Conservation (phyloP, 2,797 vertebrate genomes). For the Spea hammondii region DNA sequence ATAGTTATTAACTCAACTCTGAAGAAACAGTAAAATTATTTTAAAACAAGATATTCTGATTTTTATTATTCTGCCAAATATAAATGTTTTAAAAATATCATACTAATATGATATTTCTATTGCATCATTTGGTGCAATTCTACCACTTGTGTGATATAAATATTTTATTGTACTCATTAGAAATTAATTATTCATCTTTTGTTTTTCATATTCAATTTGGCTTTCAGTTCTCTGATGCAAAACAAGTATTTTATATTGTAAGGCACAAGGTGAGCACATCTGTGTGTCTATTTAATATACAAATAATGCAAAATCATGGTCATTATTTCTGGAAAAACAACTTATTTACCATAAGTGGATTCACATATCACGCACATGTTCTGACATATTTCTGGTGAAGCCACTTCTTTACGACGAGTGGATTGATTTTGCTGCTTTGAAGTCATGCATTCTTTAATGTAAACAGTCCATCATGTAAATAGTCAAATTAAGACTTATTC, state of each 20-base stretch:
- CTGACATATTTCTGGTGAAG: too few species aligned
- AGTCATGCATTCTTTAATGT: too few species aligned
- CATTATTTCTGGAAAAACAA: neutral
- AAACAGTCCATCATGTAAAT: too few species aligned
- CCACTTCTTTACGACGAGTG: too few species aligned
- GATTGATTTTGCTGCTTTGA: too few species aligned
- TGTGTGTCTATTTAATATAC: neutral
- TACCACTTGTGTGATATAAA: slow-evolving; percentile 16
- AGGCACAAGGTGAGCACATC: neutral
- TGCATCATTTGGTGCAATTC: neutral
- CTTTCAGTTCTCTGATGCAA: slow-evolving; percentile 8
- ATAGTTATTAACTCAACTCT: too few species aligned
- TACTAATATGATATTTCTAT: slow-evolving; percentile 5
- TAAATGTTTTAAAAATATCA: neutral
- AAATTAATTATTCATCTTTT: slow-evolving; percentile 34
- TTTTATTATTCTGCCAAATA: neutral
- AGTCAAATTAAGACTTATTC: too few species aligned
- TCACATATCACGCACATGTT: too few species aligned
- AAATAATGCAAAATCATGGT: neutral
- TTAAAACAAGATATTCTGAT: neutral
- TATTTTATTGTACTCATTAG: slow-evolving; percentile 24
- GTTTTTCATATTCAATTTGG: slow-evolving; percentile 9
- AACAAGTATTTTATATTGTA: neutral
- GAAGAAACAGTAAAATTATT: too few species aligned
- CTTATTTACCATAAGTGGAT: neutral